These are phyloP conservation scores for Gymnopithys bicolor DNA, from an alignment of 2,797 vertebrate species.

Conservation along the genomic window DNA sequence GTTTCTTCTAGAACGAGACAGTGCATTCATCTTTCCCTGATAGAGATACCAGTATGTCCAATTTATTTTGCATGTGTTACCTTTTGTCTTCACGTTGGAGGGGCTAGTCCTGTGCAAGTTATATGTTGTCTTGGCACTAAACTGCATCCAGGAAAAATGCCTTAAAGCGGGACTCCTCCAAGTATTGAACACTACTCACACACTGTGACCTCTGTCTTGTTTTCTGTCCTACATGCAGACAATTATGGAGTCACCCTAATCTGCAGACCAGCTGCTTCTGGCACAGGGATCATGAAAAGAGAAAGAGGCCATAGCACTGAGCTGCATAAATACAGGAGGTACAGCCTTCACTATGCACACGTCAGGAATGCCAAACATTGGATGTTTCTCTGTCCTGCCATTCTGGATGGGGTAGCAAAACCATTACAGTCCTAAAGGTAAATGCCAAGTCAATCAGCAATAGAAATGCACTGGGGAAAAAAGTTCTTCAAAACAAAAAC, in stretches of 20 bases:
- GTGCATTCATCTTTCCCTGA: background rate
- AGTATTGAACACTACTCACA: background rate
- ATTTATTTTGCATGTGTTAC: background rate
- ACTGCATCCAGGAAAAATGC: background rate
- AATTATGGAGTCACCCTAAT: background rate
- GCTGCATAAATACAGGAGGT: background rate
- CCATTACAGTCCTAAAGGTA: background rate
- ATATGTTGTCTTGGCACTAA: background rate
- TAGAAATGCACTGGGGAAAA: background rate
- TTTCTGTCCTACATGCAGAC: background rate
- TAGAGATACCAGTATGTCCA: rapidly evolving
- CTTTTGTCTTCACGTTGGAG: background rate
- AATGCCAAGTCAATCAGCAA: background rate
- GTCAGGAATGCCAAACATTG: background rate
- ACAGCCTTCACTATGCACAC: rapidly evolving
- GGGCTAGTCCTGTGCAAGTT: background rate
- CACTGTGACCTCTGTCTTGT: background rate
- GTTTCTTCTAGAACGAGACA: background rate
- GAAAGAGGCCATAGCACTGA: background rate
- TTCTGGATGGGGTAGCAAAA: background rate
- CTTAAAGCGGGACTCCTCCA: background rate
- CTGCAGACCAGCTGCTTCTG: background rate
- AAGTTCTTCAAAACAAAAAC: background rate
- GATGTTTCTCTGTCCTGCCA: background rate
- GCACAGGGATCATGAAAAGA: background rate